phyloP scores from a whole-genome alignment of 2,797 vertebrate genomes.

The Platyrinchus mystaceus region DNA sequence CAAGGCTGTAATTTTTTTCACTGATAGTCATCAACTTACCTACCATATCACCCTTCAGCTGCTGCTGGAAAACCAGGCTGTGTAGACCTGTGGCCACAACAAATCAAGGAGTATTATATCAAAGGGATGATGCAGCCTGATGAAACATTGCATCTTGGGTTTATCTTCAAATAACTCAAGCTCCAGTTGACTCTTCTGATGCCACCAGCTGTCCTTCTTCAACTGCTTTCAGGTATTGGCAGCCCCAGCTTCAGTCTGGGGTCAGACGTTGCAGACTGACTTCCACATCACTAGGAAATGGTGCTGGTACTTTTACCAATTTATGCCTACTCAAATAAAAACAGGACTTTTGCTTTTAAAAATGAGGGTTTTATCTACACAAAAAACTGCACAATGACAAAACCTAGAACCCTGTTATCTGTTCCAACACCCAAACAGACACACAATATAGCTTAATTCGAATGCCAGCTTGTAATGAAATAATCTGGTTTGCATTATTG shows the following conservation, averaged over 20 bases:
- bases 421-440: neutral
- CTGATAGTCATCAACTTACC: neutral
- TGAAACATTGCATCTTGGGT: neutral
- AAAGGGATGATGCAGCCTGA: neutral
- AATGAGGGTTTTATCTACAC: accelerated
- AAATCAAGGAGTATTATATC: neutral
- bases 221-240: neutral
- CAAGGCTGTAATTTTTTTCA: neutral
- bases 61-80: neutral
- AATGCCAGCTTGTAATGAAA: neutral
- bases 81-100: neutral
- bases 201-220: neutral
- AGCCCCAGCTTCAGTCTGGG: neutral
- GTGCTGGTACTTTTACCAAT: neutral
- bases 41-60: neutral
- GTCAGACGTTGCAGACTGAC: neutral
- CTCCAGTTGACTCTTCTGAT: neutral
- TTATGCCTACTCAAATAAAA: neutral
- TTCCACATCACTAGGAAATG: neutral
- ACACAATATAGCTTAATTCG: neutral
- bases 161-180: neutral
- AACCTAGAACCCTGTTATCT: neutral
- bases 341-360: neutral
- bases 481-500: neutral
- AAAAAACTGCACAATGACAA: neutral